Evolutionary conservation across 2,113 vertebrate species (phyloP).

Genomic region (Scomber colias): DNA sequence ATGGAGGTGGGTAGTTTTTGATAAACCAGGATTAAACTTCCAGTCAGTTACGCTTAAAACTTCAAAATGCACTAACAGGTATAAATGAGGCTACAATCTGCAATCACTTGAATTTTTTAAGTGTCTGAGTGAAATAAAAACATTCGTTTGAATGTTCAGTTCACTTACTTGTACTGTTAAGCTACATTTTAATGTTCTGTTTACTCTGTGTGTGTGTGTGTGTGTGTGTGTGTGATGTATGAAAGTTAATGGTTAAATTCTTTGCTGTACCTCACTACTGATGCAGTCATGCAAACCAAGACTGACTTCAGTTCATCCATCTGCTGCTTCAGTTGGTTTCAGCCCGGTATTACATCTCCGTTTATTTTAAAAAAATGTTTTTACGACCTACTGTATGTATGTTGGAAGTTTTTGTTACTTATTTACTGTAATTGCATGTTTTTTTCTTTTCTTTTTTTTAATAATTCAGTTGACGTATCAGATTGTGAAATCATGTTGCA

Average conservation of each 20-base stretch:
- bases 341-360: background rate
- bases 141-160: background rate
- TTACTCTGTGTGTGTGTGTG: background rate
- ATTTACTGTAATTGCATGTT: slow-evolving; percentile 7
- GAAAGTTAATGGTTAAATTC: background rate
- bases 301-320: slow-evolving; percentile 4
- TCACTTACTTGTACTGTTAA: slow-evolving; percentile 5
- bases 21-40: background rate
- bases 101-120: background rate
- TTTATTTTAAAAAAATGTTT: background rate
- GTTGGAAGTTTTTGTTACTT: background rate
- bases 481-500: background rate
- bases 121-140: background rate
- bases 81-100: slow-evolving; percentile 2
- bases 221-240: background rate
- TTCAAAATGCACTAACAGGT: background rate
- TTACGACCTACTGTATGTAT: background rate
- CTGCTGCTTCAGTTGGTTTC: background rate
- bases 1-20: background rate
- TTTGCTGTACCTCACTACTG: slow-evolving; percentile 19
- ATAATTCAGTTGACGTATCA: background rate
- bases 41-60: background rate
- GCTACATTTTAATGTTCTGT: background rate
- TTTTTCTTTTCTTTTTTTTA: background rate
- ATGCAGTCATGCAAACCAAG: slow-evolving; percentile 9